Base-by-base conservation (phyloP, 2,797 vertebrate species). In the Paedocypris micromegethes region DNA sequence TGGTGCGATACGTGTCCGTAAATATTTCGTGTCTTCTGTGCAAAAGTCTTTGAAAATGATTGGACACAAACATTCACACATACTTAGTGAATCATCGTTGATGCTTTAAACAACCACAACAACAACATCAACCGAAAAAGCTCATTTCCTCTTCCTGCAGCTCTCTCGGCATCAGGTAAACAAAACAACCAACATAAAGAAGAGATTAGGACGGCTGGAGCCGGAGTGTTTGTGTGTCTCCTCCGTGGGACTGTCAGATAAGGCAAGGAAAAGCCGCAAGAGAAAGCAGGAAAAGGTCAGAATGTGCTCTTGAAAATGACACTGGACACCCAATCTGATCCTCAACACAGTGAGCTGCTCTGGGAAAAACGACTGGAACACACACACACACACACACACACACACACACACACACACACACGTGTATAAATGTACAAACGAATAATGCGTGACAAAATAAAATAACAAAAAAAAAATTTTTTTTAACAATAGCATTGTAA, bases 1-100 rank as follows among this genome's bases (percentile, higher is more conserved):
- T 86, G 86, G 85, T 75, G 83, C 84, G 85, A 88, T 86, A 88
- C 85, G 77, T 84, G 84, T 89, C 85, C 80, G 62, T 81, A 83
- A 77, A 86, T 84, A 86, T 88, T 86, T 90, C 86, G 88, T 91
- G 89, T 92, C 91, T 87, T 91, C 87, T 92, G 91, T 92, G 92
- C 91, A 91, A 90, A 75, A 84, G 83, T 87, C 87, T 85, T 75
- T 78, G 66, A 83, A 64, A 84, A 82, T 70, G 82, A 87, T 79
- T 80, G 61, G 80, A 88, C 84, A 83, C 82, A 86, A 80, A 82
- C 51, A 68, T 45, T 23, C 67, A 53, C 51, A 85, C 83, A 85
- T 79, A 84, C 83, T 81, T 53, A 66, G 50, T 68, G 9, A 45
- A 44, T 58, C 57, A 6, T 23, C 23, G 23, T 23, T 23, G 23